Conservation (phyloP, 2,113 vertebrate species). For the Podocnemis expansa region DNA sequence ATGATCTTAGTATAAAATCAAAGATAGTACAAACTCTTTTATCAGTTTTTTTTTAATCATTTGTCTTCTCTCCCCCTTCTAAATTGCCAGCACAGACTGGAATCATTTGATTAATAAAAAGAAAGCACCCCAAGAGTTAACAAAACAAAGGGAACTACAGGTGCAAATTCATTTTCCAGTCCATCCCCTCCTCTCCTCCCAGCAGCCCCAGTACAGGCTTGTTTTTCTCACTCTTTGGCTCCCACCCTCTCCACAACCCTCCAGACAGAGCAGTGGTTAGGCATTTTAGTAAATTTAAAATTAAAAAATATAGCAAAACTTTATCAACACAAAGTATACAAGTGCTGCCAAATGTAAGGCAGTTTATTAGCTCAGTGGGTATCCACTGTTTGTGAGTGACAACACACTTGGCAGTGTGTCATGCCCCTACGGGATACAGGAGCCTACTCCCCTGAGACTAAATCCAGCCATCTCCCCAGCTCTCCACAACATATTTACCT, state of each 20-base stretch:
- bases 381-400: no score
- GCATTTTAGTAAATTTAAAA: not conserved
- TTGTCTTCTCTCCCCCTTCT: not conserved
- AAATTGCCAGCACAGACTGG: not conserved
- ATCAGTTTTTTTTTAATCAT: not conserved
- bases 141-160: not conserved
- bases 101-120: not conserved
- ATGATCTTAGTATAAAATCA: not conserved
- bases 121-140: not conserved
- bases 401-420: no score
- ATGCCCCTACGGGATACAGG: no score
- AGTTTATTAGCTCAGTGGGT: not conserved
- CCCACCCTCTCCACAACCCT: not conserved
- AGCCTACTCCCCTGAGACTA: no score
- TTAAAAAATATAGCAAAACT: fast-evolving
- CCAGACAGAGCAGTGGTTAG: not conserved
- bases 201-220: no score
- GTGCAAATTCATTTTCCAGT: not conserved
- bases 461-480: no score
- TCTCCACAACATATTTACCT: no score
- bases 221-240: no score
- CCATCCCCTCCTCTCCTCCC: not conserved
- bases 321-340: not conserved
- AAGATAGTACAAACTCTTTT: not conserved
- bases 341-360: not conserved